Conservation (phyloP, 2,113 vertebrate genomes). For the Climacteris rufus region DNA sequence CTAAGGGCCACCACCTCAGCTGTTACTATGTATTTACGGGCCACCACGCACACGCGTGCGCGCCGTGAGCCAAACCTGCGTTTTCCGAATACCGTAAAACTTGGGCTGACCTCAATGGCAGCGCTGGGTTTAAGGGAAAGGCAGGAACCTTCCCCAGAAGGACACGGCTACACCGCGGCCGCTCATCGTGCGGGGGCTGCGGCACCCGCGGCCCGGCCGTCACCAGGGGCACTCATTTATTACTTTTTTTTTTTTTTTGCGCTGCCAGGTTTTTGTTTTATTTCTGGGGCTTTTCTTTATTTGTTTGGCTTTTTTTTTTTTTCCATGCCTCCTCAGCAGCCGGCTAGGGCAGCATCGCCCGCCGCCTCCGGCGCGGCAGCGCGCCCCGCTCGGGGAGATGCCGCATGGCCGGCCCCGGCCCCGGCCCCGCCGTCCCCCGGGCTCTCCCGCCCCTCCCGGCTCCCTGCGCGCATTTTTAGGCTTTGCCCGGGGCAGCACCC, state of each 20-base stretch:
- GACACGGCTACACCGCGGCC: not conserved
- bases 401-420: not conserved
- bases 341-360: not conserved
- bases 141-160: not conserved
- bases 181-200: not conserved
- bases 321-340: not conserved
- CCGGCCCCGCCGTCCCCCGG: not conserved
- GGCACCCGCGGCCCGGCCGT: not conserved
- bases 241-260: too few species aligned
- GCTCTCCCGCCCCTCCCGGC: not conserved
- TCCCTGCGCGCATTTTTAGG: not conserved
- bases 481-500: too few species aligned
- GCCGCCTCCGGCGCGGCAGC: not conserved
- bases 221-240: not conserved
- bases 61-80: not conserved
- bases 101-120: fast-evolving
- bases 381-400: not conserved
- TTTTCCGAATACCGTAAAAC: not conserved
- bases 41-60: not conserved
- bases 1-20: not conserved
- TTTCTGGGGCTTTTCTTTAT: not conserved
- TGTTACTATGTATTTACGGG: not conserved
- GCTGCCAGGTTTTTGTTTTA: not conserved
- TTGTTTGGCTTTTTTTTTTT: not conserved
- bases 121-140: not conserved